Evolutionary conservation across 2,888 invertebrate species (phyloP), one percentile per base, ranked within the genome.

Genomic region (Napeogenes inachia): DNA sequence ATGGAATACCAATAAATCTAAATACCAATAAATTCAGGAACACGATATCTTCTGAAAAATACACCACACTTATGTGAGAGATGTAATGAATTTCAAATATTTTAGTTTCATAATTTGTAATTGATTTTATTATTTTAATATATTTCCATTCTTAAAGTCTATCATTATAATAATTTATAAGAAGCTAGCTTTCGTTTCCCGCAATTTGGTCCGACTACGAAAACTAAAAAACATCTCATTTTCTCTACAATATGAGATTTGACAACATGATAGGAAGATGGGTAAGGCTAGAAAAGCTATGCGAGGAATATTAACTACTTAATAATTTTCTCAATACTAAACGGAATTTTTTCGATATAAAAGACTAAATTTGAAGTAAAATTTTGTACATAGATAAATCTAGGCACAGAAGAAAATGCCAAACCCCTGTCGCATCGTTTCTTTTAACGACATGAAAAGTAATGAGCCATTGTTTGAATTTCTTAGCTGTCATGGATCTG

Each of bases 401-500:
- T 59, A 61, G 61, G 54, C 59, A 58, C 59, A 60, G 58, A 61
- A 63, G 61, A 61, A 79, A 83, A 82, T 76, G 73, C 78, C 75
- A 71, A 71, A 73, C 70, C 75, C 78, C 79, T 77, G 79, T 67
- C 65, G 76, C 77, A 76, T 73, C 71, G 73, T 75, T 75, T 79
- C 79, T 84, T 84, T 81, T 82, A 84, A 76, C 80, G 84, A 79
- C 80, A 78, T 85, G 84, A 86, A 85, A 84, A 81, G 81, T 83
- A 84, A 85, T 81, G 84, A 84, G 60, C 59, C 56, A 69, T 67
- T 70, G 65, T 68, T 64, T 63, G 59, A 62, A 66, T 50, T 63
- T 68, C 68, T 66, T 67, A 59, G 60, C 53, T 35, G 45, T 54
- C 33, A 60, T 62, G 55, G 35, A 66, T 66, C 64, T 64, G 59